phyloP scores from a whole-genome alignment of 2,113 vertebrate genomes.

The Vulpes vulpes region DNA sequence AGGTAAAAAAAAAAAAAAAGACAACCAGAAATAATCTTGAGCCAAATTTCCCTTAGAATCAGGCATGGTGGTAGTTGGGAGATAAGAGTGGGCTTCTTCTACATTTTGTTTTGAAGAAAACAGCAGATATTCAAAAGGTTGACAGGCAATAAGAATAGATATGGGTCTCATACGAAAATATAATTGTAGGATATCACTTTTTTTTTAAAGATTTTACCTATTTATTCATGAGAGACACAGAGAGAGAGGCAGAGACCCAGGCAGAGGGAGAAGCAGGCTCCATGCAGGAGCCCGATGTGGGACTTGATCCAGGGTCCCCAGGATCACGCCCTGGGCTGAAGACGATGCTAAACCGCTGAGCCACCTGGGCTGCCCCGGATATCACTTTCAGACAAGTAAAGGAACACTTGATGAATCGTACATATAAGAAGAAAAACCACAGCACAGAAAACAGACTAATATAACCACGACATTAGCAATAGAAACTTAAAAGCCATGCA shows the following conservation, averaged over 20 bases:
- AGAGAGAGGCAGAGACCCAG: too few relatives aligned
- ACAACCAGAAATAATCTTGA: neutral
- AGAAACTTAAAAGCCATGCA: neutral
- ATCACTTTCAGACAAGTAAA: neutral
- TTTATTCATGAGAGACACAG: too few relatives aligned
- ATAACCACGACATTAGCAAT: accelerated
- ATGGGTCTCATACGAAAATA: neutral
- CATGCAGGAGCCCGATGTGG: too few relatives aligned
- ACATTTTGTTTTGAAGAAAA: neutral
- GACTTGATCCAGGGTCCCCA: too few relatives aligned
- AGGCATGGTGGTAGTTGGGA: accelerated
- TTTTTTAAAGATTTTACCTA: too few relatives aligned
- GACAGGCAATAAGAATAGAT: accelerated
- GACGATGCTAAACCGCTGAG: too few relatives aligned
- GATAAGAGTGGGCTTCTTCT: accelerated
- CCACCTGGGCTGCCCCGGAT: neutral
- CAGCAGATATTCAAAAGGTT: accelerated
- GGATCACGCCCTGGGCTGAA: too few relatives aligned
- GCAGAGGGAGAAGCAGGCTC: too few relatives aligned
- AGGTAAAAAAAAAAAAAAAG: neutral
- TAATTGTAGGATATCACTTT: neutral
- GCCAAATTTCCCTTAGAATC: too few relatives aligned
- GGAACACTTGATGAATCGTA: neutral
- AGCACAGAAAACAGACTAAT: accelerated
- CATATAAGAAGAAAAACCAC: accelerated